Evolutionary conservation across 2,113 vertebrate genomes (phyloP), one percentile per base, ranked within the genome.

Genomic region (Acanthochromis polyacanthus): DNA sequence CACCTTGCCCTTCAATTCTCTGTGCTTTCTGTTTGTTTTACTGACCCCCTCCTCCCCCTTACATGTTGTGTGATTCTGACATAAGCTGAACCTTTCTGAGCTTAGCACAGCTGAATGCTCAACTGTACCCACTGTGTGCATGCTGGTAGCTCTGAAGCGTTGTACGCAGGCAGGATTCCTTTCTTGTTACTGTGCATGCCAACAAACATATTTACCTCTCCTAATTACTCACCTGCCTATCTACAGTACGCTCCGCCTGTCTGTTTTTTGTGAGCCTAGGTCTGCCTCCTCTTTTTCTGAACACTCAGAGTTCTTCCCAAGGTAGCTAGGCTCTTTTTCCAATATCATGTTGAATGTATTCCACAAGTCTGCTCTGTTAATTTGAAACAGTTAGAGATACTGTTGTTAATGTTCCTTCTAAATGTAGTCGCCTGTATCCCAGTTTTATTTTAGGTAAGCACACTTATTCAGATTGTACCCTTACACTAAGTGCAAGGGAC

Each of bases 181-280:
- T 57, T 90, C 62, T 59, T 83, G 58, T 83, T 78, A 75, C 71
- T 87, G 82, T 94, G 94, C 95, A 95, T 95, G 94, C 80, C 69
- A 82, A 81, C 72, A 71, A 89, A 71, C 46, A 48, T 46, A 51
- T 75, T 72, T 79, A 70, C 74, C 82, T 6, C 64, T 50, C 36
- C 62, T 50, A 79, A 78, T 83, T 65, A 81, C 61, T 80, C 46
- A 78, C 58, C 57, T 91, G 81, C 82, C 51, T 88, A 86, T 75
- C 57, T 78, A 51, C 73, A 82, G 70, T 74, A 87, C 50, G 55
- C 77, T 73, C 71, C 56, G 48, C 76, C 61, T 88, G 75, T 86
- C 64, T 91, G 71, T 84, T 84, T 85, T 61, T 80, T 86, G 88
- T 91, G 58, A 88, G 68, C 82, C 84, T 80, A 82, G 83, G 74